These are phyloP conservation scores for Xiphorhynchus elegans DNA, from an alignment of 2,113 vertebrate genomes.

Conservation along the genomic window DNA sequence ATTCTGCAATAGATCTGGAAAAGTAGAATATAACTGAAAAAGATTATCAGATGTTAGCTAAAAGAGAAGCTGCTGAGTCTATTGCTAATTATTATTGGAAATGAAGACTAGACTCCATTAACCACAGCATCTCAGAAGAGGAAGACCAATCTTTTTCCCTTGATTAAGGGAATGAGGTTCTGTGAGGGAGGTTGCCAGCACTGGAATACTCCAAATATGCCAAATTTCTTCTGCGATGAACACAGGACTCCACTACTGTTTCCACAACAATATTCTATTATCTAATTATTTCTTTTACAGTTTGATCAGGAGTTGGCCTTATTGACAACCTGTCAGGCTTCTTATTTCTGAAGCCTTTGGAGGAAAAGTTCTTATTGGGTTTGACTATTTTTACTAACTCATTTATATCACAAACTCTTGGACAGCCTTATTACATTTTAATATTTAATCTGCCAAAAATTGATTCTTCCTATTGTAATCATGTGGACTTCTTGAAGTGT, in stretches of 20 bases:
- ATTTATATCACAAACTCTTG: neutral
- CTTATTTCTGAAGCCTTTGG: neutral
- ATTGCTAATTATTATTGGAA: neutral
- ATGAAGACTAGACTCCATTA: neutral
- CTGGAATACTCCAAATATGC: neutral
- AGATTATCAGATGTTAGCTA: neutral
- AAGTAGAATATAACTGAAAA: neutral
- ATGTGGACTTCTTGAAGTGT: neutral
- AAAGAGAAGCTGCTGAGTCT: neutral
- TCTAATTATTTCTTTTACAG: neutral
- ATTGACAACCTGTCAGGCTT: neutral
- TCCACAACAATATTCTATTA: neutral
- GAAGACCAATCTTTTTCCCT: neutral
- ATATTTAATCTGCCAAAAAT: neutral
- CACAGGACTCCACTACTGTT: neutral
- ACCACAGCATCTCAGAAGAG: neutral
- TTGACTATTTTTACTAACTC: neutral
- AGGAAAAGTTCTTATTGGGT: neutral
- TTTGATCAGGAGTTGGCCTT: neutral
- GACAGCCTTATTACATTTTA: neutral
- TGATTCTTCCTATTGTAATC: neutral
- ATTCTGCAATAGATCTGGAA: neutral
- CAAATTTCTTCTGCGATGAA: neutral
- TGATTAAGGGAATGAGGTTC: neutral
- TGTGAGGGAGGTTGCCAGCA: neutral